Percentiles rank a stretch among this genome's conserved stretches.
phyloP scores from a whole-genome alignment of 2,888 invertebrate genomes.

The Orchesellides sinensis region DNA sequence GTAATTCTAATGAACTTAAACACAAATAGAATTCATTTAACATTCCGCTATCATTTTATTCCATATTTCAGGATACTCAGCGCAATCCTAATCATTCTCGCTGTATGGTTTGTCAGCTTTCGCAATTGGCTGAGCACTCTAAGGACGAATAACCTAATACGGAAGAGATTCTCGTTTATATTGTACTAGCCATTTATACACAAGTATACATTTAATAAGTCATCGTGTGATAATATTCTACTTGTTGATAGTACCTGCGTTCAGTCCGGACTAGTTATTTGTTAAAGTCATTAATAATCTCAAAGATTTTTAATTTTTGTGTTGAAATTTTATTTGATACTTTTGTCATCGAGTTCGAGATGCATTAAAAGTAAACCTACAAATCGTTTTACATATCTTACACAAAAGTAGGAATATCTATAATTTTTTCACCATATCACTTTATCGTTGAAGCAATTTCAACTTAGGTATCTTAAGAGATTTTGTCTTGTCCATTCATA shows the following conservation, averaged over 20 bases:
- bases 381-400: too few species aligned
- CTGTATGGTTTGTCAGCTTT: conserved; percentile 29
- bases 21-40: neutral
- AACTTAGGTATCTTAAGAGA: too few species aligned
- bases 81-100: conserved; percentile 22
- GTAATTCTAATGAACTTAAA: neutral
- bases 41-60: neutral
- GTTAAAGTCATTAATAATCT: too few species aligned
- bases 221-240: neutral
- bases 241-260: neutral
- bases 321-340: neutral
- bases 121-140: conserved; percentile 30
- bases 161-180: conserved; percentile 16
- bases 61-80: conserved; percentile 30
- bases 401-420: too few species aligned
- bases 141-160: neutral
- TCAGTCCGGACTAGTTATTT: neutral
- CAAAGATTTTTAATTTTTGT: neutral
- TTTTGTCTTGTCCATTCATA: too few species aligned
- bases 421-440: too few species aligned
- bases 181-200: neutral
- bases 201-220: neutral
- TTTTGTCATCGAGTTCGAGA: neutral
- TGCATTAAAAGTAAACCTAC: neutral
- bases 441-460: too few species aligned